Conservation (phyloP, 1,140 invertebrate genomes). For the Heliconius hermathena region DNA sequence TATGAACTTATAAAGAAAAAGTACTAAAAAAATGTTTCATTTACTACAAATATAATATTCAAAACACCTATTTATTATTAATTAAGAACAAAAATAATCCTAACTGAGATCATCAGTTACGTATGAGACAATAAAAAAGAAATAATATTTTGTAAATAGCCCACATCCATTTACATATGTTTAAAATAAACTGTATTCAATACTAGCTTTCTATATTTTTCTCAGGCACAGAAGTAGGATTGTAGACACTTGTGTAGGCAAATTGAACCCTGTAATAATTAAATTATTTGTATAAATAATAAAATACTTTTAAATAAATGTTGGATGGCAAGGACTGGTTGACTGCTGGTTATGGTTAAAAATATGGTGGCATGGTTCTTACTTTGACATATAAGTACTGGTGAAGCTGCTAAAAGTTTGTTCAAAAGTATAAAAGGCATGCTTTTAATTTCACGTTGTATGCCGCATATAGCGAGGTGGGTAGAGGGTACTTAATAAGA, state of each 20-base stretch:
- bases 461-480: too few relatives aligned
- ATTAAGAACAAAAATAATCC: not conserved
- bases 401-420: too few relatives aligned
- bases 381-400: too few relatives aligned
- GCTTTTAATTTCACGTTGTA: too few relatives aligned
- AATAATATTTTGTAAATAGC: not conserved
- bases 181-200: not conserved
- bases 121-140: not conserved
- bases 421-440: too few relatives aligned
- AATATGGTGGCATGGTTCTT: too few relatives aligned
- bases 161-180: not conserved
- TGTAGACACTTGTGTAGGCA: constrained; percentile 32
- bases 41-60: not conserved
- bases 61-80: not conserved
- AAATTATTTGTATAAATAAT: not conserved
- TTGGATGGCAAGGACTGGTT: too few relatives aligned
- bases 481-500: too few relatives aligned
- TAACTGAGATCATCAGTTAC: not conserved
- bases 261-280: constrained; percentile 27
- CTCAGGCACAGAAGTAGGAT: constrained; percentile 17
- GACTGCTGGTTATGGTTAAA: too few relatives aligned
- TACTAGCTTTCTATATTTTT: constrained; percentile 19
- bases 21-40: not conserved
- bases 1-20: too few relatives aligned
- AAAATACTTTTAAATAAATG: not conserved